Evolutionary conservation across 2,888 invertebrate species (phyloP), one percentile per base, ranked within the genome.

Genomic region (Cinara cedri): DNA sequence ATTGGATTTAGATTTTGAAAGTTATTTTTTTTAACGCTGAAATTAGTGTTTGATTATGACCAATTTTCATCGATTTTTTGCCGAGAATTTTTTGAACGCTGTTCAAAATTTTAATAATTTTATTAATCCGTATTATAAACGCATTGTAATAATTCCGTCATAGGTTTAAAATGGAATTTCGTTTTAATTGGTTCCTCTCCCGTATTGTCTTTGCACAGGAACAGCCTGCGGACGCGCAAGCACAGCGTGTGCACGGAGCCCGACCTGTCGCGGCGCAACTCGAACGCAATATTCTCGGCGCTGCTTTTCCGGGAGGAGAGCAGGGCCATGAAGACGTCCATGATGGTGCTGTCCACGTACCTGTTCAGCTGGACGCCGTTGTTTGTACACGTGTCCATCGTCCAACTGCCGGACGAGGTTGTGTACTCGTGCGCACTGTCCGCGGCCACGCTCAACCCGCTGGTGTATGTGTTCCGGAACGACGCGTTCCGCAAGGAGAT

Each of bases 381-480:
- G 83, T 87, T 86, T 81, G 83, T 83, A 62, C 81, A 81, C 68
- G 74, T 81, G 60, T 81, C 82, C n/a, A 76, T 78, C 3, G 81
- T 26, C 80, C 80, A 13, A 21, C 82, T 85, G 14, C 83, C 85
- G 44, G 83, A 87, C 51, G 86, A 87, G 42, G 85, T 87, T 21
- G 82, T 82, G 63, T 81, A 81, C 63, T 19, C 82, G 19, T 83
- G 83, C 71, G 82, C 81, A 8, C 80, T 82, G 80, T 85, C 86
- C 42, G 86, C 87, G 82, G 87, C 87, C 78, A 86, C 87, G 16
- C 84, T 87, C 80, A 88, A 87, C 82, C 88, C 88, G 3, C 85
- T 88, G 81, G 87, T 88, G 54, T 88, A 88, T 83, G 88, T 88
- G 51, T 88, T 88, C 83, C 85, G 88, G 11, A 87, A 87, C 82